Conservation (phyloP, 2,113 vertebrate species). For the Garra rufa region DNA sequence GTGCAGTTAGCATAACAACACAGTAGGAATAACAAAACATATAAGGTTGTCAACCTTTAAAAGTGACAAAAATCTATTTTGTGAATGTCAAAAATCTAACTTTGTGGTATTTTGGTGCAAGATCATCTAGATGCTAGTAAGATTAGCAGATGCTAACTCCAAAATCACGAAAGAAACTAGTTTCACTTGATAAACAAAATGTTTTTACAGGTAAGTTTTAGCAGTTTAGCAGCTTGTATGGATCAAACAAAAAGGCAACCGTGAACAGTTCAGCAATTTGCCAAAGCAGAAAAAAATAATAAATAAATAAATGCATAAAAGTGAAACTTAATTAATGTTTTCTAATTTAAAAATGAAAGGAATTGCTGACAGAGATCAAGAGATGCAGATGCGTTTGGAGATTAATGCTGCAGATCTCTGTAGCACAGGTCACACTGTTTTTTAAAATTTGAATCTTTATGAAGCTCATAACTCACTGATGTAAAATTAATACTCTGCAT, state of each 20-base stretch:
- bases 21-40: too few species aligned
- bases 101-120: too few species aligned
- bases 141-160: too few species aligned
- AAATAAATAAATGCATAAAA: not conserved
- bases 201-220: too few species aligned
- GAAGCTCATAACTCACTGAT: constrained; percentile 7
- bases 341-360: not conserved
- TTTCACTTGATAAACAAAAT: too few species aligned
- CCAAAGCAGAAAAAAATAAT: not conserved
- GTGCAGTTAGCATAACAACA: not conserved
- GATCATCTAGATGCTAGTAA: too few species aligned
- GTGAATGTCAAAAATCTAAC: not conserved
- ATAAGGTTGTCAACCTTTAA: too few species aligned
- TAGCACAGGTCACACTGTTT: constrained; percentile 27
- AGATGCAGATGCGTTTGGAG: not conserved
- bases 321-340: not conserved
- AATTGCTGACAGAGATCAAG: not conserved
- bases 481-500: constrained; percentile 36
- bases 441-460: constrained; percentile 20
- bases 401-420: not conserved
- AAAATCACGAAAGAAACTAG: too few species aligned
- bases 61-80: too few species aligned
- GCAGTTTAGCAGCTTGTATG: not conserved
- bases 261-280: not conserved
- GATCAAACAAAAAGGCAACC: not conserved